Conservation (phyloP, 2,113 vertebrate species). For the Bagarius yarrelli region DNA sequence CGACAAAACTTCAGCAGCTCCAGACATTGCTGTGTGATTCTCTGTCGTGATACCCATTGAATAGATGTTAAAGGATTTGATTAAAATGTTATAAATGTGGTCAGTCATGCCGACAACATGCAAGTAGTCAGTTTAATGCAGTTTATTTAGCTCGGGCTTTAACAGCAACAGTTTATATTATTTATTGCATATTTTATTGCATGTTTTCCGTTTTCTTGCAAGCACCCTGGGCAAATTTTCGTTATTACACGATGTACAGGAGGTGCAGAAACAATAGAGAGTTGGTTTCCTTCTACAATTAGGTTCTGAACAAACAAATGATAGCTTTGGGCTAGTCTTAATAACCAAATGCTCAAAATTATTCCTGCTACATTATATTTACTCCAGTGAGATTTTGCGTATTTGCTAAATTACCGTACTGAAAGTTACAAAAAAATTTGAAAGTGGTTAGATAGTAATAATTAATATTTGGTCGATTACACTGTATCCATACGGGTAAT, state of each 20-base stretch:
- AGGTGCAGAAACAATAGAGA: slow-evolving; percentile 49
- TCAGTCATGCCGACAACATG: not conserved
- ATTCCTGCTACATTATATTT: slow-evolving; percentile 47
- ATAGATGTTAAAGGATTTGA: not conserved
- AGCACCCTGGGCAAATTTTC: not conserved
- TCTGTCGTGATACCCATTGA: not conserved
- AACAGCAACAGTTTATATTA: not conserved
- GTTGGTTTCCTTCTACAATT: slow-evolving; percentile 49
- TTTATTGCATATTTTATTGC: too few relatives aligned
- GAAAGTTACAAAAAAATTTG: slow-evolving; percentile 10
- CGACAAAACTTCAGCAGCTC: too few relatives aligned
- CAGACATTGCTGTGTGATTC: not conserved
- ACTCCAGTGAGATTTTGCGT: not conserved
- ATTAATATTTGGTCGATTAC: not conserved
- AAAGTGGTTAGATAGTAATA: not conserved
- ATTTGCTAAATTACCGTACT: not conserved
- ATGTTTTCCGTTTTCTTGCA: slow-evolving; percentile 33
- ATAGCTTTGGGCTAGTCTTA: slow-evolving; percentile 45
- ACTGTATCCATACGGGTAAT: not conserved
- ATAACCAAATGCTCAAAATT: slow-evolving; percentile 52
- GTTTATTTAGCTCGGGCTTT: not conserved
- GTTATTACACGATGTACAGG: slow-evolving; percentile 1
- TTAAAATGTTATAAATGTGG: not conserved
- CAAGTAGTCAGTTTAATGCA: too few relatives aligned
- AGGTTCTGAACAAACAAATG: slow-evolving; percentile 53